Base-by-base conservation (phyloP, 2,888 invertebrate species). In the Apotomis capreana region DNA sequence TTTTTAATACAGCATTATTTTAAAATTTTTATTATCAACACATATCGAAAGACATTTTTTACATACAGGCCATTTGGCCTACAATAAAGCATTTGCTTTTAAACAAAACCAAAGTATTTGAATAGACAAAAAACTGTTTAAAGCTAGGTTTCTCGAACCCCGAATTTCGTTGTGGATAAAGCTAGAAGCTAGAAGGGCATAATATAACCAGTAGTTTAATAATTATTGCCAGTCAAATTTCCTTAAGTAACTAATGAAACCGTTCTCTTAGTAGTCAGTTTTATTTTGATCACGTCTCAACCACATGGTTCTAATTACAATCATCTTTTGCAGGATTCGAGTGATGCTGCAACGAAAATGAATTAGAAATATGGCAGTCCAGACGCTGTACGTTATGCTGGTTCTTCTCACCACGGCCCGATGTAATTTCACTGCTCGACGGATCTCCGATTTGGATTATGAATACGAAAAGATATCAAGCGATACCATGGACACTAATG, bases 311-410 rank as follows among this genome's bases (percentile, higher is more conserved):
- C 12, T 40, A 40, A 67, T 55, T 26, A 26, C 6, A 36, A 62
- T 62, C 58, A 36, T 60, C 40, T 71, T 12, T 71, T 65, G 5
- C 71, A 71, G 71, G 57, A 52, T 13, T 44, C 71, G 36, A 65
- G 46, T 26, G 40, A 57, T 37, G 57, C 54, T 5, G 40, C 26
- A 44, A 51, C 61, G 55, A 67, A 60, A 60, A 61, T 49, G 26
- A 71, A 58, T 71, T 71, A 67, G 44, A 60, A 51, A 67, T 54
- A 65, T 71, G 71, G 71, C 71, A 5, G 57, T 51, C 40, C 57
- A 52, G 57, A 51, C 61, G 3, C 59, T 70, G 13, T 67, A 54
- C 57, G 61, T 71, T 40, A 71, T 62, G 71, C 57, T 71, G 5
- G 61, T 67, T 5, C 62, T 71, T 37, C 40, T 71, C 40, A 71